phyloP scores from a whole-genome alignment of 2,888 invertebrate genomes.

The Julus scandinavius region DNA sequence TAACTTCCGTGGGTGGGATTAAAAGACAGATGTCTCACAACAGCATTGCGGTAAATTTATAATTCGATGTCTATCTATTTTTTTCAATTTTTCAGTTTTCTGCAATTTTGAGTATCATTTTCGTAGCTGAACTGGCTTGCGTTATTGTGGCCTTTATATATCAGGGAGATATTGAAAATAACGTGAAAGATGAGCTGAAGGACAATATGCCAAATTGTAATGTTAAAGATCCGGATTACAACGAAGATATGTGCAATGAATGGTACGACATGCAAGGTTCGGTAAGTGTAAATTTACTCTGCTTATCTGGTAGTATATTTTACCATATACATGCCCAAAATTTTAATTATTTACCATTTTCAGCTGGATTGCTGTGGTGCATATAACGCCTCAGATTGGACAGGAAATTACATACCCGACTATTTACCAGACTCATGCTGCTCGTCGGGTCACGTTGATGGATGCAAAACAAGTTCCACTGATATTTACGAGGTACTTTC shows the following conservation, averaged over 20 bases:
- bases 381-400: background rate
- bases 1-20: too few relatives aligned
- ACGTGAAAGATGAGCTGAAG: background rate
- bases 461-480: background rate
- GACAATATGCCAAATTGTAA: background rate
- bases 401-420: background rate
- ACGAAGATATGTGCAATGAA: background rate
- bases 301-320: too few relatives aligned
- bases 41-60: too few relatives aligned
- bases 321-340: too few relatives aligned
- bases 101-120: constrained; percentile 48
- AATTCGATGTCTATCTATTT: background rate
- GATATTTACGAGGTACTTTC: background rate
- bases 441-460: background rate
- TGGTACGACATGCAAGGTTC: background rate
- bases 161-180: background rate
- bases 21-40: too few relatives aligned
- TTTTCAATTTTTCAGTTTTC: constrained; percentile 60
- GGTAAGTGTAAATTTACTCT: too few relatives aligned
- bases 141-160: constrained; percentile 48
- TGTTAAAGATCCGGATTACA: background rate
- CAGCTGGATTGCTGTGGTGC: constrained; percentile 33
- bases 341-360: too few relatives aligned
- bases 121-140: constrained; percentile 38
- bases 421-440: background rate